Evolutionary conservation across 1,140 invertebrate species (phyloP).

Genomic region (Orchestia grillus): DNA sequence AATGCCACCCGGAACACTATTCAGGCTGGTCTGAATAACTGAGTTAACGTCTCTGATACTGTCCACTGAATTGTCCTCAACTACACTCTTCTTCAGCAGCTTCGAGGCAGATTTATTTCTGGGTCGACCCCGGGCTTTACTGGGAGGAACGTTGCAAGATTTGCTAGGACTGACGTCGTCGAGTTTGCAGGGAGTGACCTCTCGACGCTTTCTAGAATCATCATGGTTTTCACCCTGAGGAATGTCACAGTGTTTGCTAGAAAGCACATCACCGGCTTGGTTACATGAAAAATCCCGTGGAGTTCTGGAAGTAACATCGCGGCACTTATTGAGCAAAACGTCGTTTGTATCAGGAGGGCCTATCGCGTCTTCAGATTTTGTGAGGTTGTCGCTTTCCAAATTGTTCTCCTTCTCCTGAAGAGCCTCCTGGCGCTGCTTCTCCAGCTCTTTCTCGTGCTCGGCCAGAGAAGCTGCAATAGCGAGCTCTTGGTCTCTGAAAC

Average conservation of each 20-base stretch:
- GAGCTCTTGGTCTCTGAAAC: conserved; percentile 42
- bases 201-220: no score
- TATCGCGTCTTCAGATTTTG: neutral
- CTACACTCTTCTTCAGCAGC: neutral
- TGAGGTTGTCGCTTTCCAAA: neutral
- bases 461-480: conserved; percentile 37
- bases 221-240: neutral
- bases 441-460: conserved; percentile 26
- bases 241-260: neutral
- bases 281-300: neutral
- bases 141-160: neutral
- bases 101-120: neutral
- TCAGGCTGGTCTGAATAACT: conserved; percentile 13
- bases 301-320: neutral
- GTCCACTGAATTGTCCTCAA: neutral
- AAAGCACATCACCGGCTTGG: neutral
- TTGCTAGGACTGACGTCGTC: neutral
- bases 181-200: no score
- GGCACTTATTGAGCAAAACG: neutral
- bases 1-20: neutral
- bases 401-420: neutral
- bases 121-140: neutral
- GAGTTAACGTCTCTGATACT: conserved; percentile 45
- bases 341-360: neutral
- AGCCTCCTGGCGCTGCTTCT: conserved; percentile 9